Base-by-base conservation (phyloP, 2,888 invertebrate species). In the Pollenia angustigena region DNA sequence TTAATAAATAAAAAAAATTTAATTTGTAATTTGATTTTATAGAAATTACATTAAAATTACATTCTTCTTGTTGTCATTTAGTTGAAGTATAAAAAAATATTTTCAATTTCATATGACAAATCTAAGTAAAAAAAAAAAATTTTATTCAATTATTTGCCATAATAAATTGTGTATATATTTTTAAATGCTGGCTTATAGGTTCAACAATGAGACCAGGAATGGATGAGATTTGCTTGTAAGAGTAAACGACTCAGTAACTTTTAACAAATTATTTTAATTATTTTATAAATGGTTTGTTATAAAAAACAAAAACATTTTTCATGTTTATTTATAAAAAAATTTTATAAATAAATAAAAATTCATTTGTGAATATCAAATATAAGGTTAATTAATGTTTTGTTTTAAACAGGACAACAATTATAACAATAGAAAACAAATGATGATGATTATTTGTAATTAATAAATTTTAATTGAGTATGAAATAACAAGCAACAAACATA, bases 301-400 rank as follows among this genome's bases (percentile, higher is more conserved):
- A 50, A 74, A 74, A 56, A 71, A 62, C 48, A 56, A 64, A 14
- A 54, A 46, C 14, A 58, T 79, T 71, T 71, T 58, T 44, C 42
- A 1, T 44, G 6, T 62, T 60, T 62, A 56, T 46, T 60, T 60
- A 64, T 54, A n/a, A 8, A 44, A 54, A 68, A 68, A 2, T 23
- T 32, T n/a, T 58, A 23, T 48, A 42, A 71, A 62, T 23, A 62
- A 80, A 69, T 79, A 62, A 16, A 62, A 80, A 80, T 54, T 71
- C 18, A 50, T 56, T 81, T 74, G 56, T n/a, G 40, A 16, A 48
- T 56, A 74, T 74, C 71, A 80, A 62, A 52, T 80, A 62, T 62
- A 56, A 72, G 56, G 48, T 81, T 81, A 74, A 81, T 81, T 56
- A 74, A 23, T 74, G 46, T 66, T 81, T 81, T 81, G 48, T 81